Percentiles rank a stretch among this genome's conserved stretches.
These are phyloP conservation scores for Branchinecta sandiegonensis DNA, from an alignment of 2,888 invertebrate genomes.

Conservation along the genomic window DNA sequence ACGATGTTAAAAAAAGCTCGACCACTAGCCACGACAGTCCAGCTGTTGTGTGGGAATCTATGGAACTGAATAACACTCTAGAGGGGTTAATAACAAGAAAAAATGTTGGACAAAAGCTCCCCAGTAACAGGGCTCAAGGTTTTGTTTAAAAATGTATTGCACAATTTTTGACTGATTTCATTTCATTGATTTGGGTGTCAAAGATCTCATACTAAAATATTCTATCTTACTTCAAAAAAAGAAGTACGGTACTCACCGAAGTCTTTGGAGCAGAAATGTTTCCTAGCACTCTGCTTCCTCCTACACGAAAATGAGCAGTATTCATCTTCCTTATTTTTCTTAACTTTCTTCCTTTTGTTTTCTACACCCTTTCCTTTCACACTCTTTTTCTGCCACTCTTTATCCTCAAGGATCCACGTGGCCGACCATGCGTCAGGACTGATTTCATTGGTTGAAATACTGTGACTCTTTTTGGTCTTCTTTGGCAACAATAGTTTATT, in stretches of 20 bases:
- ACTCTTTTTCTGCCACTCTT: slow-evolving; percentile 20
- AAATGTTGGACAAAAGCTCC: no score
- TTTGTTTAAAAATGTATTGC: no score
- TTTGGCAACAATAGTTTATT: background rate
- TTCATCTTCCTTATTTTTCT: slow-evolving; percentile 20
- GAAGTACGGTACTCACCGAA: slow-evolving; percentile 28
- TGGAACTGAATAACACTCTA: no score
- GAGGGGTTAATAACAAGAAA: no score
- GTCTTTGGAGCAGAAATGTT: slow-evolving; percentile 30
- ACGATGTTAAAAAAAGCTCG: no score
- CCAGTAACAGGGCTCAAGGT: no score
- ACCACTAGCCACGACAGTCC: no score
- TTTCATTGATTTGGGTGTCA: no score
- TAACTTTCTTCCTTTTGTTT: background rate
- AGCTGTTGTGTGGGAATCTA: no score
- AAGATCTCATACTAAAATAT: no score
- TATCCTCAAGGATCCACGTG: slow-evolving; percentile 12
- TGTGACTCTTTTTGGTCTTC: background rate
- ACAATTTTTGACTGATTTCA: no score
- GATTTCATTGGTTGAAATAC: slow-evolving; percentile 9
- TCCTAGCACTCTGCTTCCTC: slow-evolving; percentile 26
- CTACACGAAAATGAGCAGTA: slow-evolving; percentile 19
- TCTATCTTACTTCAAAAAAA: no score
- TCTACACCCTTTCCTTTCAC: background rate
- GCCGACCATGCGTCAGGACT: background rate